Evolutionary conservation across 2,113 vertebrate species (phyloP), one percentile per base, ranked within the genome.

Genomic region (Verasper variegatus): DNA sequence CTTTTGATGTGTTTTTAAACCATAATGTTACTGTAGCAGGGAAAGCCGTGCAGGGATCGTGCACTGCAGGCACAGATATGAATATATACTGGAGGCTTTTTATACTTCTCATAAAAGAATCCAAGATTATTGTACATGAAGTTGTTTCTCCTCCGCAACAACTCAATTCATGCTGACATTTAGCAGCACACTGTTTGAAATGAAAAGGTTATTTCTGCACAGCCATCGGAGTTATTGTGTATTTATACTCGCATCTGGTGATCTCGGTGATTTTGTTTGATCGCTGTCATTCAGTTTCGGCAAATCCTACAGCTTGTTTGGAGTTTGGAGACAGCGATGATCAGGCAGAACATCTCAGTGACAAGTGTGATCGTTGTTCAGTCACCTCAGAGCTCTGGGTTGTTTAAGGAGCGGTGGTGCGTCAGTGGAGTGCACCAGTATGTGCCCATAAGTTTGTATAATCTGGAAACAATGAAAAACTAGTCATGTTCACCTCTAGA

Each of bases 101-200:
- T 1, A 27, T 54, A 57, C 40, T 66, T 74, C 42, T 40, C 37
- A 66, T 65, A 5, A 51, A 45, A 62, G 40, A 26, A 56, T 70
- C 23, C 10, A 5, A 27, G 37, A 21, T 68, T 68, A 21, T 52
- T 72, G 56, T 24, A 47, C 64, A 55, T 65, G n/a, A 20, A 56
- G 66, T 77, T 66, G 42, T 67, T 68, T 71, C 35, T 70, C 51
- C 37, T 68, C 42, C 35, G 15, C 2, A 24, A 58, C 18, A 58
- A 47, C 68, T 35, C 21, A 75, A 70, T 76, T 68, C 0, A 27
- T 45, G 57, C 47, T 87, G 84, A 87, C 84, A 88, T 88, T 87
- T 83, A 24, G 40, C 57, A 15, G 40, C 47, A 13, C 40, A 58
- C 2, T 24, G 58, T 65, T 45, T 66, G 42, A 70, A 70, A 87